These are phyloP conservation scores for Cerastis leucographa DNA, from an alignment of 2,888 invertebrate species.

Conservation along the genomic window DNA sequence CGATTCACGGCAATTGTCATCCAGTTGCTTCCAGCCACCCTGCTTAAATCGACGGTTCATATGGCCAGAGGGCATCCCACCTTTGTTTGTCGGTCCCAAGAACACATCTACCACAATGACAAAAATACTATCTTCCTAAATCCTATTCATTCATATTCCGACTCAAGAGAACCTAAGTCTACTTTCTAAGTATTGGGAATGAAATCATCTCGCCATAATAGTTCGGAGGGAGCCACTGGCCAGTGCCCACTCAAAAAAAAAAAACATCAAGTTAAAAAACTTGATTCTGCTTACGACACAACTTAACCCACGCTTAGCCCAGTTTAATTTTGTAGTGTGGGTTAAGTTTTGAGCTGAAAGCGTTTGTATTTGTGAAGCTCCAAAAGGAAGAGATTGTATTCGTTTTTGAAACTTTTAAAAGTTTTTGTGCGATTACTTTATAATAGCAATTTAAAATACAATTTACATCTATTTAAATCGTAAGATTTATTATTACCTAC, in stretches of 20 bases:
- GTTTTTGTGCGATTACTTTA: not conserved
- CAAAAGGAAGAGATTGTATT: not conserved
- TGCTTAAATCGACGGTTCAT: no score
- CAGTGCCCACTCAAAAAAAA: constrained; percentile 77
- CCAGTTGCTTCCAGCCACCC: no score
- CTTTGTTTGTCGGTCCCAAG: no score
- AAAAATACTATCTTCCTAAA: not conserved
- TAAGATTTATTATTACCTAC: no score
- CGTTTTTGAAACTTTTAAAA: not conserved
- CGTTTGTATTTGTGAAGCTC: constrained; percentile 15
- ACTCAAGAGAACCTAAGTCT: not conserved
- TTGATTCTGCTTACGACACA: constrained; percentile 80
- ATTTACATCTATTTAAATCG: no score
- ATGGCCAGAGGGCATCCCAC: no score
- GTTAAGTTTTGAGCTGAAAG: constrained; percentile 59
- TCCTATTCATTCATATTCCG: no score
- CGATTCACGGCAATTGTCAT: no score
- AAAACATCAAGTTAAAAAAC: constrained; percentile 79
- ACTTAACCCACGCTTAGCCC: constrained; percentile 82
- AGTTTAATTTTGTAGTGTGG: constrained; percentile 72
- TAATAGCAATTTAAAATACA: no score
- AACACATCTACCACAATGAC: no score
- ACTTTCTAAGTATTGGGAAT: constrained; percentile 65
- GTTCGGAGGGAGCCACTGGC: constrained; percentile 67
- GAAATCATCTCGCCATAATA: constrained; percentile 65